These are phyloP conservation scores for Sarcophaga carnaria DNA, from an alignment of 2,888 invertebrate species.

Conservation along the genomic window DNA sequence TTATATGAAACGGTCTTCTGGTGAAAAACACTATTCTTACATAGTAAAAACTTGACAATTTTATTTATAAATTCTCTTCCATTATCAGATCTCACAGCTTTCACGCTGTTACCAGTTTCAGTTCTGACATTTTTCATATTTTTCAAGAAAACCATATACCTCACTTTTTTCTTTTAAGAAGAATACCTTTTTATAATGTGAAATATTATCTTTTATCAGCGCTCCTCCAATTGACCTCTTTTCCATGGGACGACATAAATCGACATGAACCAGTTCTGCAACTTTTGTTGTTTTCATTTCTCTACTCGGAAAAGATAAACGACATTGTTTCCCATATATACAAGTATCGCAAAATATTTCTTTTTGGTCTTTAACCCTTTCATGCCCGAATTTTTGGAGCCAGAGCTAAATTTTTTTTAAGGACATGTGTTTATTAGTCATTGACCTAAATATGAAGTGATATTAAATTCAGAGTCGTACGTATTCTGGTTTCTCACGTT, in stretches of 20 bases:
- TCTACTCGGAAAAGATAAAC: slow-evolving; percentile 61
- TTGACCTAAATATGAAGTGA: no score
- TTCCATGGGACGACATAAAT: slow-evolving; percentile 70
- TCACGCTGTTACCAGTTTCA: slow-evolving; percentile 36
- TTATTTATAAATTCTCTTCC: not conserved
- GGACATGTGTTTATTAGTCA: no score
- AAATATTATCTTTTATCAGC: slow-evolving; percentile 70
- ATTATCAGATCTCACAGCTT: not conserved
- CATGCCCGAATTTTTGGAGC: no score
- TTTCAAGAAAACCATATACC: slow-evolving; percentile 15
- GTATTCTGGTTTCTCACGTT: no score
- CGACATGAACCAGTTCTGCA: slow-evolving; percentile 64
- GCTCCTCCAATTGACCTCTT: slow-evolving; percentile 63
- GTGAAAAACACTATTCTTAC: not conserved
- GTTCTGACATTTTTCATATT: slow-evolving; percentile 30
- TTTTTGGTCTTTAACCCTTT: slow-evolving; percentile 15
- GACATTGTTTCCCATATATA: slow-evolving; percentile 69
- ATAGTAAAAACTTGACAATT: not conserved
- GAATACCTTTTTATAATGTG: slow-evolving; percentile 64
- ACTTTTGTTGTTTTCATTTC: slow-evolving; percentile 50
- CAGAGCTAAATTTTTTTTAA: no score
- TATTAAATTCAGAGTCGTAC: no score
- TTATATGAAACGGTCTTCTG: not conserved
- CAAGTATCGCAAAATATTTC: slow-evolving; percentile 70
- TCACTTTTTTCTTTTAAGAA: slow-evolving; percentile 67